Evolutionary conservation across 2,797 vertebrate genomes (phyloP).

Genomic region (Enteromius fasciolatus): DNA sequence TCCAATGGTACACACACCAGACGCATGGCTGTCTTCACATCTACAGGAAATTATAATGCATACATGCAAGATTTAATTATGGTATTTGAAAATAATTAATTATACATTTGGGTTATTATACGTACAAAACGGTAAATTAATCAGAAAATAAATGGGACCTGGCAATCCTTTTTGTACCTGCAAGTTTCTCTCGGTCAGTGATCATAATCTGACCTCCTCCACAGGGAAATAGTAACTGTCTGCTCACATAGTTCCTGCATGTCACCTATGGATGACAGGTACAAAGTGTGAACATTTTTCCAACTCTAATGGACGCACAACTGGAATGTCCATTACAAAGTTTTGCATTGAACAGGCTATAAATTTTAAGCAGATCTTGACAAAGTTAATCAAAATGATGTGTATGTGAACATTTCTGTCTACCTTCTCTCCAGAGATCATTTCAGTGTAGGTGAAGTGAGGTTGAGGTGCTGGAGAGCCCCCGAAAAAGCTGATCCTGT

Average conservation of each 20-base stretch:
- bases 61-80: background rate
- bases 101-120: background rate
- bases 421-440: constrained; percentile 77
- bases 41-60: constrained; percentile 69
- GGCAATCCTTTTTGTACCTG: constrained; percentile 36
- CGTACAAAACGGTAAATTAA: background rate
- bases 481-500: constrained; percentile 74
- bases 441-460: constrained; percentile 74
- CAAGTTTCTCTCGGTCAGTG: constrained; percentile 38
- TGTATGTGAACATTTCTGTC: background rate
- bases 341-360: background rate
- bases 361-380: background rate
- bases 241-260: constrained; percentile 82
- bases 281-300: background rate
- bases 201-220: constrained; percentile 40
- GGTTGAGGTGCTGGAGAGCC: constrained; percentile 75
- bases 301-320: background rate
- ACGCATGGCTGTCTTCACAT: constrained; percentile 70
- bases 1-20: constrained; percentile 87
- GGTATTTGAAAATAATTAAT: background rate
- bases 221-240: constrained; percentile 71
- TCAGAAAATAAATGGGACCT: background rate
- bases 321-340: background rate
- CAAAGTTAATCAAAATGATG: background rate
- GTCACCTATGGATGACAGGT: constrained; percentile 75